Percentiles rank a stretch among this genome's conserved stretches.
Evolutionary conservation across 2,888 invertebrate species (phyloP).

Genomic region (Synanthedon formicaeformis): DNA sequence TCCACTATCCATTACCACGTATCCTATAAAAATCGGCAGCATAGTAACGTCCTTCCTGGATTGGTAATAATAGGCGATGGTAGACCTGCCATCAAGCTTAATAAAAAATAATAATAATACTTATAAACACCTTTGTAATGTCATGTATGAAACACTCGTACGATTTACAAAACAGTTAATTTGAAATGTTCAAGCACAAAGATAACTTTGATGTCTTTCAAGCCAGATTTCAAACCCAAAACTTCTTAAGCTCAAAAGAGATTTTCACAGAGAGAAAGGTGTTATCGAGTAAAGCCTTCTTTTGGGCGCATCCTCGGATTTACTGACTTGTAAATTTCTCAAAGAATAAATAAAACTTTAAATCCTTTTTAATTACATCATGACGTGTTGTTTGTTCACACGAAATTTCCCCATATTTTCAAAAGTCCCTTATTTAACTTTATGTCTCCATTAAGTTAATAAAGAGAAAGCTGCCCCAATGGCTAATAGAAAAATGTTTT

Average conservation of each 20-base stretch:
- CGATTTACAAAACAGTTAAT: slow-evolving; percentile 5
- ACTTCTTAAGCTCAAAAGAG: slow-evolving; percentile 18
- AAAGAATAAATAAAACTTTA: slow-evolving; percentile 9
- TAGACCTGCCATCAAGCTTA: too few relatives aligned
- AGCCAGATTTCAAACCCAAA: slow-evolving; percentile 20
- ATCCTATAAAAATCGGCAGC: too few relatives aligned
- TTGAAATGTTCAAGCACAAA: slow-evolving; percentile 8
- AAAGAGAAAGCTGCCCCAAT: too few relatives aligned
- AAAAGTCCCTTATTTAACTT: too few relatives aligned
- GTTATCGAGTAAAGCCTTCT: slow-evolving; percentile 9
- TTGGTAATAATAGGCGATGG: too few relatives aligned
- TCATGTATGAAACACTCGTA: background rate
- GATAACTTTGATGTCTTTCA: slow-evolving; percentile 13
- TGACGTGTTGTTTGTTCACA: background rate
- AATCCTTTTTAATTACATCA: slow-evolving; percentile 5
- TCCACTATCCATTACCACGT: too few relatives aligned
- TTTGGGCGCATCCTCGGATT: slow-evolving; percentile 8
- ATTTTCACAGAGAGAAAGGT: slow-evolving; percentile 13
- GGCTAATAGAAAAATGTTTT: too few relatives aligned
- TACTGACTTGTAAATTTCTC: slow-evolving; percentile 8
- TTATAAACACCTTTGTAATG: too few relatives aligned
- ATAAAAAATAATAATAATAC: too few relatives aligned
- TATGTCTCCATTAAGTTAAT: background rate
- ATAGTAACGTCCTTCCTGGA: too few relatives aligned
- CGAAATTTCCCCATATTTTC: background rate